Evolutionary conservation across 2,113 vertebrate species (phyloP).

Genomic region (Myanophis thanlyinensis): DNA sequence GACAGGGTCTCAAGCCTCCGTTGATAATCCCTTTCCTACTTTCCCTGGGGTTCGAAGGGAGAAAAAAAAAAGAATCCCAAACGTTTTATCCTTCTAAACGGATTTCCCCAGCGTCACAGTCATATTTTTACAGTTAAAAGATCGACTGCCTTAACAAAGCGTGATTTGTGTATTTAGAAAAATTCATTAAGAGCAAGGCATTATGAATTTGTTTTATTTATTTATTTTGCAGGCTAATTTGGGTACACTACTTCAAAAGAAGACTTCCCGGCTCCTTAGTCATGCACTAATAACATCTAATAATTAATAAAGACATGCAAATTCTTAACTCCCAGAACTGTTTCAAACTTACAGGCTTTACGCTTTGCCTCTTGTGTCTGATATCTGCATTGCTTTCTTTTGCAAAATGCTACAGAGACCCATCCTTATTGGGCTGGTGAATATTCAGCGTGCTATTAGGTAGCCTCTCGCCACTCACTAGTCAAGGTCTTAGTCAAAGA

Average conservation of each 20-base stretch:
- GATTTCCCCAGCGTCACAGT: slow-evolving; percentile 54
- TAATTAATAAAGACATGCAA: slow-evolving; percentile 75
- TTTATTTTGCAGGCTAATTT: slow-evolving; percentile 71
- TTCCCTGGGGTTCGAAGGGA: background rate
- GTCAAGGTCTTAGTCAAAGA: background rate
- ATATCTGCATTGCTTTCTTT: slow-evolving; percentile 68
- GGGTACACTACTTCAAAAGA: slow-evolving; percentile 72
- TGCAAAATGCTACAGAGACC: slow-evolving; percentile 64
- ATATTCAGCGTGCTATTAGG: slow-evolving; percentile 34
- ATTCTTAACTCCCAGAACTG: slow-evolving; percentile 73
- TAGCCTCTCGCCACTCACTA: slow-evolving; percentile 3
- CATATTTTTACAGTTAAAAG: slow-evolving; percentile 64
- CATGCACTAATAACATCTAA: slow-evolving; percentile 72
- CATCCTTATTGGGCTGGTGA: slow-evolving; percentile 48
- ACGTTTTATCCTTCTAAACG: slow-evolving; percentile 50
- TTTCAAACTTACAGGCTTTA: slow-evolving; percentile 68
- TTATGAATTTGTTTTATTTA: slow-evolving; percentile 60
- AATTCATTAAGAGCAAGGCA: slow-evolving; percentile 67
- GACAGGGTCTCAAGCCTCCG: background rate
- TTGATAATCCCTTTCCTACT: background rate
- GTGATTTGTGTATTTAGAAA: slow-evolving; percentile 61
- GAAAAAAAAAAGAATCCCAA: slow-evolving; percentile 34
- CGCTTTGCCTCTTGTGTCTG: slow-evolving; percentile 61
- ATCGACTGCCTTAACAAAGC: slow-evolving; percentile 64
- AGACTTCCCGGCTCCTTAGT: slow-evolving; percentile 70